These are phyloP conservation scores for Melanostoma mellinum DNA, from an alignment of 2,888 invertebrate genomes.

Conservation along the genomic window DNA sequence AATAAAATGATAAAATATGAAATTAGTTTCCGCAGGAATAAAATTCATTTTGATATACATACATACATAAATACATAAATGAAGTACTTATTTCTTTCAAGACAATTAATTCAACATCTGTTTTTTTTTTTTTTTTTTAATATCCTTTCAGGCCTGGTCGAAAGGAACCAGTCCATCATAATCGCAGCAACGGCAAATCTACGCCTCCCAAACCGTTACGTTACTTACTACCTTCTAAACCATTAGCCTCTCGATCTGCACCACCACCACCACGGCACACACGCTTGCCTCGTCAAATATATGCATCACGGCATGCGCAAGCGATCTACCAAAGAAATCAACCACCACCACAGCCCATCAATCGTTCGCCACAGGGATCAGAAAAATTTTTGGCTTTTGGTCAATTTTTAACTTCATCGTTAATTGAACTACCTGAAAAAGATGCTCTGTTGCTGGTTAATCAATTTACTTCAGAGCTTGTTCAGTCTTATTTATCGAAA, in stretches of 20 bases:
- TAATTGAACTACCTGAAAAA: constrained; percentile 78
- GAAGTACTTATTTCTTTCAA: background rate
- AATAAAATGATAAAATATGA: no score
- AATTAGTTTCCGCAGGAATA: no score
- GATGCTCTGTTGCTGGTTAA: constrained; percentile 77
- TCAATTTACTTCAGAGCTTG: constrained; percentile 77
- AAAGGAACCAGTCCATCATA: constrained; percentile 26
- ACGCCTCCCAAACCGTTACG: constrained; percentile 17
- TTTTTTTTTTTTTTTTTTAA: background rate
- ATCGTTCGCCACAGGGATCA: constrained; percentile 34
- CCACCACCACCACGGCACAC: constrained; percentile 6
- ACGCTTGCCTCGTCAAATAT: constrained; percentile 38
- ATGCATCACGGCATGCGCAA: constrained; percentile 11
- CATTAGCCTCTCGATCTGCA: background rate
- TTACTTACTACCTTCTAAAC: background rate
- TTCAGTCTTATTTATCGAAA: constrained; percentile 68
- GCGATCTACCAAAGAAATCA: constrained; percentile 39
- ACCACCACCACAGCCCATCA: background rate
- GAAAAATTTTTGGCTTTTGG: constrained; percentile 78
- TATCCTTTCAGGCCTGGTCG: constrained; percentile 41
- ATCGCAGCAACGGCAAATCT: constrained; percentile 38
- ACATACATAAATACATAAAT: no score
- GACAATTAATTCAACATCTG: background rate
- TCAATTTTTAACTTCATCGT: constrained; percentile 77
- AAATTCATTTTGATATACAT: no score